phyloP scores from a whole-genome alignment of 53 echinoderm and acorn worm species.

The Astropecten irregularis region DNA sequence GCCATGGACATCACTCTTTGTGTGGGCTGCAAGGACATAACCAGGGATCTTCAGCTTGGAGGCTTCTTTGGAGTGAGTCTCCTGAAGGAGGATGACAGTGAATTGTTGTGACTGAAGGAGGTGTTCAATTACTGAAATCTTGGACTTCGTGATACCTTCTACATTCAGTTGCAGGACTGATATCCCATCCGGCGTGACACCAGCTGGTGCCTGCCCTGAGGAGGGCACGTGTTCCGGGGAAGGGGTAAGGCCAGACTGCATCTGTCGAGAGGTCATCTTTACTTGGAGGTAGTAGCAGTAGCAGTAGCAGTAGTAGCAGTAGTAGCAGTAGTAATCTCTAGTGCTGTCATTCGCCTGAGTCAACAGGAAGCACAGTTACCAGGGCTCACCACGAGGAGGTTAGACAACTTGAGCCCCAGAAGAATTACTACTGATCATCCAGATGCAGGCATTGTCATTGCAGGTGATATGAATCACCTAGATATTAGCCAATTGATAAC shows the following conservation, averaged over 20 bases:
- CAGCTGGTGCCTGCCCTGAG: slow-evolving; percentile 2
- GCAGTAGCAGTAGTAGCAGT: too few species aligned
- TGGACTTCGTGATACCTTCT: background rate
- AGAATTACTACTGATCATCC: too few species aligned
- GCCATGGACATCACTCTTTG: slow-evolving; percentile 41
- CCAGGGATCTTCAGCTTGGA: slow-evolving; percentile 44
- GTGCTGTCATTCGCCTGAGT: too few species aligned
- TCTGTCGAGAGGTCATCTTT: too few species aligned
- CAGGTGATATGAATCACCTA: background rate
- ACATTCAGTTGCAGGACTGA: background rate
- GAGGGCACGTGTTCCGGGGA: background rate
- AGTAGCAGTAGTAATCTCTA: too few species aligned
- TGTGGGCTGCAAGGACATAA: slow-evolving; percentile 48
- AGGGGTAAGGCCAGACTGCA: too few species aligned
- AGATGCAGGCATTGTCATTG: too few species aligned
- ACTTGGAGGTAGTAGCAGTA: too few species aligned
- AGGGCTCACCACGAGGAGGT: too few species aligned
- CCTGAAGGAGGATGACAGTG: slow-evolving; percentile 13
- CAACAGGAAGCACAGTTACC: too few species aligned
- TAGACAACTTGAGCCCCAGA: too few species aligned
- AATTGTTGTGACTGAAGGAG: background rate
- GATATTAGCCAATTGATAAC: background rate
- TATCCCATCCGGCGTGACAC: background rate
- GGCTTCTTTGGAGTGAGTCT: slow-evolving; percentile 23
- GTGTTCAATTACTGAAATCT: background rate